These are phyloP conservation scores for Lacanobia wlatinum DNA, from an alignment of 2,888 invertebrate genomes.

Conservation along the genomic window DNA sequence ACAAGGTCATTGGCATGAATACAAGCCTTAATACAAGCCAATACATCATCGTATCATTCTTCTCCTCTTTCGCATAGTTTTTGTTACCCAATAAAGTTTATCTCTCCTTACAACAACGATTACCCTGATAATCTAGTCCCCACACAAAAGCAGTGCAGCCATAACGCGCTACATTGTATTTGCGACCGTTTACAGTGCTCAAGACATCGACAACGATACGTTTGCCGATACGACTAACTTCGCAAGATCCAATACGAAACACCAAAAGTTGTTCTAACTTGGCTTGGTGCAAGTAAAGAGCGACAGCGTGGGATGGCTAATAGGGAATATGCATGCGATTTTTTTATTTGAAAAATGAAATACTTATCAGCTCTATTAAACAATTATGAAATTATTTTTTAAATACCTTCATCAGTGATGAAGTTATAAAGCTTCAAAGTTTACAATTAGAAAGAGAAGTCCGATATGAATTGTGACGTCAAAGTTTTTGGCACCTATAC, in stretches of 20 bases:
- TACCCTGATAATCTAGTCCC: conserved; percentile 6
- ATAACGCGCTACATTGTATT: conserved; percentile 59
- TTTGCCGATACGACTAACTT: conserved; percentile 79
- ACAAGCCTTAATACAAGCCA: no score
- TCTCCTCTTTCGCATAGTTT: neutral
- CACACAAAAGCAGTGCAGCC: conserved; percentile 27
- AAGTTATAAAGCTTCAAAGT: no score
- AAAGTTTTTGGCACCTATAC: no score
- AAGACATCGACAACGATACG: conserved; percentile 75
- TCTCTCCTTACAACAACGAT: neutral
- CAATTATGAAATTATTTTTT: no score
- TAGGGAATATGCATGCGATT: no score
- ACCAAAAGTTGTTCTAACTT: conserved; percentile 75
- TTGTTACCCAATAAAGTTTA: neutral
- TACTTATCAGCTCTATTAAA: no score
- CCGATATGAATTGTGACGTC: no score
- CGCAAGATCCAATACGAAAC: conserved; percentile 75
- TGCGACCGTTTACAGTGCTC: conserved; percentile 61
- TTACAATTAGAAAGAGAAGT: no score
- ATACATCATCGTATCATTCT: neutral
- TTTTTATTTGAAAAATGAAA: no score
- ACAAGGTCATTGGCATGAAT: no score
- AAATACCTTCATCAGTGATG: no score
- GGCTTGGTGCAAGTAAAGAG: conserved; percentile 59
- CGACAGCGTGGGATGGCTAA: conserved; percentile 11